phyloP scores from a whole-genome alignment of 2,797 vertebrate genomes.

The Sebastes miniatus region DNA sequence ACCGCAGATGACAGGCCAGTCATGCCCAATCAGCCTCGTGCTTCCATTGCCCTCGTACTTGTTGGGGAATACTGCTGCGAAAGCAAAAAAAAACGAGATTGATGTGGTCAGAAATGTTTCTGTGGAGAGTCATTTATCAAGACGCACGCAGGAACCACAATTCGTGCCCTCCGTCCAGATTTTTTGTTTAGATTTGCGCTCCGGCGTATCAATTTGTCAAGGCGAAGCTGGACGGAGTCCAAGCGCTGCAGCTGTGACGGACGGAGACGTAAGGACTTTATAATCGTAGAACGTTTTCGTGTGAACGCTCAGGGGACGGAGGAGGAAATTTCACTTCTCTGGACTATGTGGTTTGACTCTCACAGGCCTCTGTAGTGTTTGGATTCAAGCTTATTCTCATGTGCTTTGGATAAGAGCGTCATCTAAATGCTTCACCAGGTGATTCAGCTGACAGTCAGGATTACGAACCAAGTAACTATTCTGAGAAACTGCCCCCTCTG shows the following conservation, averaged over 20 bases:
- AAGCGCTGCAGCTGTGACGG: conserved; percentile 30
- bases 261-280: not conserved
- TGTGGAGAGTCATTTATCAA: conserved; percentile 30
- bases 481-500: not conserved
- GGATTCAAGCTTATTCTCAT: not conserved
- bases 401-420: not conserved
- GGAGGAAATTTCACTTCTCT: conserved; percentile 10
- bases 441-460: conserved; percentile 10
- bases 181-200: conserved; percentile 27
- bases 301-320: not conserved
- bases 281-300: not conserved
- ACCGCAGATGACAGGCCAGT: conserved; percentile 31
- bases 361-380: not conserved
- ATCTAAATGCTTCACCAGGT: not conserved
- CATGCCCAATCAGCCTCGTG: conserved; percentile 29
- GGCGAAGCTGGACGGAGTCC: conserved; percentile 18
- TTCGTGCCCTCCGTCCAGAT: conserved; percentile 10
- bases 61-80: conserved; percentile 23
- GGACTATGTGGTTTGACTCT: conserved; percentile 14
- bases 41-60: not conserved
- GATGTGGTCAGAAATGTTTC: conserved; percentile 38
- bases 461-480: not conserved
- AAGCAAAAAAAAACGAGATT: conserved; percentile 33
- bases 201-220: conserved; percentile 34
- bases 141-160: conserved; percentile 10